phyloP scores from a whole-genome alignment of 2,797 vertebrate genomes.

The Danio albolineatus region DNA sequence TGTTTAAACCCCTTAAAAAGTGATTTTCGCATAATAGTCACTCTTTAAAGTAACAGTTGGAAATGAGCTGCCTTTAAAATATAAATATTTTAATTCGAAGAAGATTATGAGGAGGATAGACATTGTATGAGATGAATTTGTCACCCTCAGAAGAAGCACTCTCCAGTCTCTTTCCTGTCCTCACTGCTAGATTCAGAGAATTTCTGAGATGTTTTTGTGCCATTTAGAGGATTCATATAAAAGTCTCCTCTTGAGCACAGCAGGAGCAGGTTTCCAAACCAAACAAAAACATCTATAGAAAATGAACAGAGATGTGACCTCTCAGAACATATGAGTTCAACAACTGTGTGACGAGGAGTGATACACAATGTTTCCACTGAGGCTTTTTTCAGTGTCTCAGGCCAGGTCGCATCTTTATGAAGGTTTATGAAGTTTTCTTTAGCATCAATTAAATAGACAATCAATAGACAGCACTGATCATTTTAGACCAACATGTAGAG shows the following conservation, averaged over 20 bases:
- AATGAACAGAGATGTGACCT: conserved; percentile 48
- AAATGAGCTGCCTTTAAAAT: background rate
- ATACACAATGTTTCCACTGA: no score
- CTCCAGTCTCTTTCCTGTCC: background rate
- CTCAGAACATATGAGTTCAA: conserved; percentile 9
- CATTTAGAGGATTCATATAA: conserved; percentile 26
- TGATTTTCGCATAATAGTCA: no score
- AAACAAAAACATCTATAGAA: conserved; percentile 3
- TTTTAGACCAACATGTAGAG: no score
- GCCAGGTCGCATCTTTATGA: no score
- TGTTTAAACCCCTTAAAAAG: no score
- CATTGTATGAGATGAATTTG: background rate
- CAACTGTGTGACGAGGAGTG: background rate
- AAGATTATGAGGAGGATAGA: background rate
- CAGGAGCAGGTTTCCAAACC: background rate
- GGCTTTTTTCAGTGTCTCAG: no score
- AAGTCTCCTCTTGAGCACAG: background rate
- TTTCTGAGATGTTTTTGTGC: background rate
- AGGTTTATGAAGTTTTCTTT: no score
- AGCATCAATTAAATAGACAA: no score
- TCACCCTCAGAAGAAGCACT: background rate
- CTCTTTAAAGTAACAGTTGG: background rate
- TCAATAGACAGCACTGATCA: no score
- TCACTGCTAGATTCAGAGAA: background rate
- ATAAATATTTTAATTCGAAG: background rate